These are phyloP conservation scores for Drosophila setifemur DNA, from an alignment of 1,140 invertebrate species.

Conservation along the genomic window DNA sequence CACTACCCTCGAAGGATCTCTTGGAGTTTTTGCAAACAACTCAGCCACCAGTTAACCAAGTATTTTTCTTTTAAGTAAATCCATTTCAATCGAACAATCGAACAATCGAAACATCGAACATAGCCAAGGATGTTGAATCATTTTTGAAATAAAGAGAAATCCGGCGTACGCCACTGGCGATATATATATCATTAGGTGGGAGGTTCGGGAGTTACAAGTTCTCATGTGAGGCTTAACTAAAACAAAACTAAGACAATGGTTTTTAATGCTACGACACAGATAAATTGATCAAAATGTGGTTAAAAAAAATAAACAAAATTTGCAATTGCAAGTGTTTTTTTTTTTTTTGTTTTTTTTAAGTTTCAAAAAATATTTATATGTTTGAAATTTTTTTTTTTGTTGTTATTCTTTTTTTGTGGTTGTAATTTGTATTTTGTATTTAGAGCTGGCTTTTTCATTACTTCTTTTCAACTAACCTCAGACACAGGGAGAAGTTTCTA, in stretches of 20 bases:
- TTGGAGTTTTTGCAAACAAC: too few relatives aligned
- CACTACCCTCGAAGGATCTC: too few relatives aligned
- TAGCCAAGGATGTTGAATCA: too few relatives aligned
- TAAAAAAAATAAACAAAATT: slow-evolving; percentile 61
- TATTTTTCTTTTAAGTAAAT: too few relatives aligned
- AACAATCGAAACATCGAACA: too few relatives aligned
- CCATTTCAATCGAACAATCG: too few relatives aligned
- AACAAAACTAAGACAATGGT: slow-evolving; percentile 39
- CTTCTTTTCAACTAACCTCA: slow-evolving; percentile 92
- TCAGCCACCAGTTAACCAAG: too few relatives aligned
- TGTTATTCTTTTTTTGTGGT: slow-evolving; percentile 44
- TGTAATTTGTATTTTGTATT: slow-evolving; percentile 85
- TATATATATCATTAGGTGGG: slow-evolving; percentile 11
- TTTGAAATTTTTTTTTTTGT: slow-evolving; percentile 45
- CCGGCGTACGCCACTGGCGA: slow-evolving; percentile 3
- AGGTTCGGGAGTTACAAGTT: slow-evolving; percentile 12
- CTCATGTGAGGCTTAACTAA: slow-evolving; percentile 30
- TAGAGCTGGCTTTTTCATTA: slow-evolving; percentile 84
- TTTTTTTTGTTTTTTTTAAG: slow-evolving; percentile 38
- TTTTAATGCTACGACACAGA: slow-evolving; percentile 54
- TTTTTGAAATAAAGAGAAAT: not conserved
- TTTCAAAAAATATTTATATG: slow-evolving; percentile 18
- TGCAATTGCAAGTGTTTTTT: slow-evolving; percentile 54
- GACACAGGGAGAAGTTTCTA: slow-evolving; percentile 98
- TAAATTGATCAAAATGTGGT: slow-evolving; percentile 62